Evolutionary conservation across 2,888 invertebrate species (phyloP).

Genomic region (Mamestra brassicae): DNA sequence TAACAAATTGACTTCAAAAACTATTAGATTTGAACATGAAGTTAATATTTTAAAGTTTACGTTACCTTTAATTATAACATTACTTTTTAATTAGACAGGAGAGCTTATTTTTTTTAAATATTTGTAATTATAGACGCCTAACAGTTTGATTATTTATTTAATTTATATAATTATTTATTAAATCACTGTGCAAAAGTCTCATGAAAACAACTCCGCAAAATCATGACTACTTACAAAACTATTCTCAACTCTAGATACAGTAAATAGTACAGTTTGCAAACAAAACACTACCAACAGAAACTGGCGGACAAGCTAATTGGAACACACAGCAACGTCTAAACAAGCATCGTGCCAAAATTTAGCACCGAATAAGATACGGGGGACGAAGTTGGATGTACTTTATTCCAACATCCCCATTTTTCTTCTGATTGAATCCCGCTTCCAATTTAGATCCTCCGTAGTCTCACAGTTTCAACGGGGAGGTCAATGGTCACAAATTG

Average conservation of each 20-base stretch:
- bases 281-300: constrained; percentile 31
- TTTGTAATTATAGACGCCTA: background rate
- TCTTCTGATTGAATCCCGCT: constrained; percentile 65
- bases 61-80: background rate
- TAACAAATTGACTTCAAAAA: no score
- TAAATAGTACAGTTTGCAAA: constrained; percentile 28
- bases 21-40: no score
- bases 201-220: background rate
- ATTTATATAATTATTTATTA: no score
- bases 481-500: constrained; percentile 66
- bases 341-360: constrained; percentile 55
- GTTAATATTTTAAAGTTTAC: no score
- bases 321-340: constrained; percentile 45
- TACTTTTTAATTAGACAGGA: background rate
- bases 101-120: background rate
- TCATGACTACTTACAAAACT: constrained; percentile 8
- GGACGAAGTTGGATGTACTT: constrained; percentile 55
- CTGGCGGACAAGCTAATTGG: constrained; percentile 56
- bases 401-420: constrained; percentile 59
- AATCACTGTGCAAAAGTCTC: background rate
- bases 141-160: background rate
- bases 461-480: constrained; percentile 51
- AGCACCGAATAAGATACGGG: constrained; percentile 54
- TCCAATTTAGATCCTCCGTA: constrained; percentile 61
- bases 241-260: constrained; percentile 9